Conservation (phyloP, 2,113 vertebrate species). For the Beaufortia kweichowensis region DNA sequence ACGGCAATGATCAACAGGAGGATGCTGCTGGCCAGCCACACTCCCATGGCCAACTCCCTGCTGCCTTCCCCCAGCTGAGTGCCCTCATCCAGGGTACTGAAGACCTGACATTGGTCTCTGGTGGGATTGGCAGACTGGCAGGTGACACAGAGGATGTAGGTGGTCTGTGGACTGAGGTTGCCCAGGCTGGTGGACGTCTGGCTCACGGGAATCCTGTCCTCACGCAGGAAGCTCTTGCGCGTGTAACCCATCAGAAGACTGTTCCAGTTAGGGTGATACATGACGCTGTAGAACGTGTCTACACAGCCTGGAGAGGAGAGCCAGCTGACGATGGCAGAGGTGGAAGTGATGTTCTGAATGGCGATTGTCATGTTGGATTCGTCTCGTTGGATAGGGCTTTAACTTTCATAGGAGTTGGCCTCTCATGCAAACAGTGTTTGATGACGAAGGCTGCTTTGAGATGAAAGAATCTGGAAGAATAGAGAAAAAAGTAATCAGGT, state of each 20-base stretch:
- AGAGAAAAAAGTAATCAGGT: background rate
- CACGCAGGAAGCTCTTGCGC: slow-evolving; percentile 79
- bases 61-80: slow-evolving; percentile 60
- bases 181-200: slow-evolving; percentile 76
- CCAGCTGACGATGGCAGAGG: slow-evolving; percentile 80
- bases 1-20: slow-evolving; percentile 78
- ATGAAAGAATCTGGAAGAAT: background rate
- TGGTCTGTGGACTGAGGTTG: slow-evolving; percentile 82
- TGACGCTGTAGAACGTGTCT: slow-evolving; percentile 86
- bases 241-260: slow-evolving; percentile 78
- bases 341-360: slow-evolving; percentile 80
- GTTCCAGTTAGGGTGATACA: slow-evolving; percentile 88
- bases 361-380: slow-evolving; percentile 72
- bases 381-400: background rate
- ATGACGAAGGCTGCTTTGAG: background rate
- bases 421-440: background rate
- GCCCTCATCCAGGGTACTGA: slow-evolving; percentile 75
- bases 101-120: slow-evolving; percentile 82
- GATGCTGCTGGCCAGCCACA: slow-evolving; percentile 84
- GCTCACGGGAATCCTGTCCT: slow-evolving; percentile 81
- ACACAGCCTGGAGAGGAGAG: slow-evolving; percentile 72
- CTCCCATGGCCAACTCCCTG: slow-evolving; percentile 79
- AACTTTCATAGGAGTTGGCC: background rate
- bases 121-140: slow-evolving; percentile 82
- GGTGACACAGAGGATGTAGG: slow-evolving; percentile 84